These are phyloP conservation scores for Callipepla squamata DNA, from an alignment of 2,113 vertebrate species.

Conservation along the genomic window DNA sequence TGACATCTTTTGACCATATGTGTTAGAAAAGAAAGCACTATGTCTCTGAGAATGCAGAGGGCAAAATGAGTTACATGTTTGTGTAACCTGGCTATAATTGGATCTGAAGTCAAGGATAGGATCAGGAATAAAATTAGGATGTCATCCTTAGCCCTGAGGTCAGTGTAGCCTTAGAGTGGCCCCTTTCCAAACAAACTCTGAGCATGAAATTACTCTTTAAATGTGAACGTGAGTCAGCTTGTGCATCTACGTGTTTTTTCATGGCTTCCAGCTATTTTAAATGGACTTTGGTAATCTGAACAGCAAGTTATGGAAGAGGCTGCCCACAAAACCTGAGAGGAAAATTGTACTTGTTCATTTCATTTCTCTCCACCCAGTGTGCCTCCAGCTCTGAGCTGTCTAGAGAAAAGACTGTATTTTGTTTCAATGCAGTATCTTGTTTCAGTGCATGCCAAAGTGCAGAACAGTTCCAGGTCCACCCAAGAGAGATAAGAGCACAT, in stretches of 20 bases:
- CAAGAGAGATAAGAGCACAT: background rate
- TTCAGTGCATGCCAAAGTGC: background rate
- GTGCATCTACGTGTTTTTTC: background rate
- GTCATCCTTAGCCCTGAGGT: background rate
- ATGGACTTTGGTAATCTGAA: background rate
- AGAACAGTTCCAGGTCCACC: background rate
- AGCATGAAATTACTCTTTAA: background rate
- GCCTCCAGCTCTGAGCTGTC: background rate
- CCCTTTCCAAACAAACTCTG: background rate
- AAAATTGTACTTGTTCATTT: background rate
- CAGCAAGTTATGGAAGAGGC: background rate
- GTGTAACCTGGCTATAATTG: background rate
- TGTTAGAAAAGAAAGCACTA: background rate
- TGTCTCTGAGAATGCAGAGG: background rate
- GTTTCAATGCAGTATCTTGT: background rate
- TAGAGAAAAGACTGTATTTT: background rate
- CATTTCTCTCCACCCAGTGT: background rate
- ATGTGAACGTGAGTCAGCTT: background rate
- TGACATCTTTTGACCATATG: fast-evolving
- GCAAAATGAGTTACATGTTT: background rate
- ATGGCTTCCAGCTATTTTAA: background rate
- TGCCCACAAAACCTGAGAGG: background rate
- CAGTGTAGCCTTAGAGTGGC: background rate
- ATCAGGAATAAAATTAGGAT: background rate
- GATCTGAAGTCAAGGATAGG: background rate